Percentiles rank a stretch among this genome's conserved stretches.
Conservation (phyloP, 2,888 invertebrate genomes). For the Nymphalis c-album region DNA sequence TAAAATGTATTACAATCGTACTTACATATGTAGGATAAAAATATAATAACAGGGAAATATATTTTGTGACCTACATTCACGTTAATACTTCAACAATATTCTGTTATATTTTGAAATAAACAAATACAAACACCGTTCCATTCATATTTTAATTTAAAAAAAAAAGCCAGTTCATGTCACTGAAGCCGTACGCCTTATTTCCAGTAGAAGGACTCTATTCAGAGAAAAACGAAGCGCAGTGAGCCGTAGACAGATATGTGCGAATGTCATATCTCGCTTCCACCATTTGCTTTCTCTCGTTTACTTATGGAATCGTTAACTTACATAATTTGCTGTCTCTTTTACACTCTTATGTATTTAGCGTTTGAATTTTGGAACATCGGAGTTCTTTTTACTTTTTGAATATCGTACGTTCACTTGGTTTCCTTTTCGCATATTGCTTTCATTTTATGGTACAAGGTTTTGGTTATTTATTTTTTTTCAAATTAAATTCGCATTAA, state of each 20-base stretch:
- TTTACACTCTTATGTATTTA: not conserved
- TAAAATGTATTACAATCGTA: too few relatives aligned
- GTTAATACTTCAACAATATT: not conserved
- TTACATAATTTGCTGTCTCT: not conserved
- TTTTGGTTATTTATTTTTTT: not conserved
- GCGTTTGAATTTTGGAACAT: not conserved
- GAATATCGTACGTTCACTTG: not conserved
- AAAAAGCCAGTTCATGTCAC: slow-evolving; percentile 27
- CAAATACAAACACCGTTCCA: not conserved
- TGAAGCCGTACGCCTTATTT: slow-evolving; percentile 23
- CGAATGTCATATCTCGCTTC: slow-evolving; percentile 12
- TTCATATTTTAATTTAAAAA: slow-evolving; percentile 10
- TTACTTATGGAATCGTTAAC: not conserved
- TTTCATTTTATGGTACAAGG: not conserved
- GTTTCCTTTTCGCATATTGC: not conserved
- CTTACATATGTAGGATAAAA: too few relatives aligned
- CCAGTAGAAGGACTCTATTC: slow-evolving; percentile 30
- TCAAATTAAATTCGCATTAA: not conserved
- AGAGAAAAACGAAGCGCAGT: slow-evolving; percentile 29
- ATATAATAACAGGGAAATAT: too few relatives aligned
- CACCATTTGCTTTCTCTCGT: not conserved
- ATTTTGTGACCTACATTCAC: not conserved
- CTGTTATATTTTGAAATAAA: not conserved
- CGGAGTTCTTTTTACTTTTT: not conserved
- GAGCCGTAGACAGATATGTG: slow-evolving; percentile 21